Evolutionary conservation across 2,113 vertebrate species (phyloP), one percentile per base, ranked within the genome.

Genomic region (Leucosticte australis): DNA sequence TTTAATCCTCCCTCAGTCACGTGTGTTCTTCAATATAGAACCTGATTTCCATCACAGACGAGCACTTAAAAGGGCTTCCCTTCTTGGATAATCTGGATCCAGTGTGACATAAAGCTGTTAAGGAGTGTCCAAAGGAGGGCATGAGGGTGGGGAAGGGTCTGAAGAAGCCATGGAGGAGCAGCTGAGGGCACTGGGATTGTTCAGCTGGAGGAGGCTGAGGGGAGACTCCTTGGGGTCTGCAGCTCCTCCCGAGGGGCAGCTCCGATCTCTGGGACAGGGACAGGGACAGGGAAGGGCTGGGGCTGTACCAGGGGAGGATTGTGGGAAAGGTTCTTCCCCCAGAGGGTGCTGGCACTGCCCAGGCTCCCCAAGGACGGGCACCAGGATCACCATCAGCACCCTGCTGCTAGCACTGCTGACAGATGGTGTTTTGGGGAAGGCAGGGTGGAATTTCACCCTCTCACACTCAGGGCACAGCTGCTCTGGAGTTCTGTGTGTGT

Each of bases 241-340:
- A 81, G 68, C 59, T 71, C 57, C 6, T n/a, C 33, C 56, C 3
- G 33, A 57, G 56, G 56, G 56, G 52, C 44, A 81, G 68, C 59
- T 73, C 57, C 1, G 0, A 35, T 3, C 35, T 52, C 52, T 55
- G 37, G 0, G 42, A 9, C 83, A 57, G 33, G 20, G 27, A 81
- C 68, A 74, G 70, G n/a, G n/a, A n/a, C n/a, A n/a, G n/a, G 69
- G 47, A 19, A 11, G 0, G 11, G 37, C 52, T 59, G 77, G 22
- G 3, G 68, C 60, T 74, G 68, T 0, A 22, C 2, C 60, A 67
- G 68, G 14, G 11, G 0, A 27, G 12, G 52, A 13, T 17, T 5
- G 52, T 5, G 31, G 53, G 62, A 7, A 82, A 53, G 28, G 8
- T 11, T 68, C 30, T 30, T 41, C n/a, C 39, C 76, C 16, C 28